Base-by-base conservation (phyloP, 2,888 invertebrate genomes). In the Aphidius colemani region DNA sequence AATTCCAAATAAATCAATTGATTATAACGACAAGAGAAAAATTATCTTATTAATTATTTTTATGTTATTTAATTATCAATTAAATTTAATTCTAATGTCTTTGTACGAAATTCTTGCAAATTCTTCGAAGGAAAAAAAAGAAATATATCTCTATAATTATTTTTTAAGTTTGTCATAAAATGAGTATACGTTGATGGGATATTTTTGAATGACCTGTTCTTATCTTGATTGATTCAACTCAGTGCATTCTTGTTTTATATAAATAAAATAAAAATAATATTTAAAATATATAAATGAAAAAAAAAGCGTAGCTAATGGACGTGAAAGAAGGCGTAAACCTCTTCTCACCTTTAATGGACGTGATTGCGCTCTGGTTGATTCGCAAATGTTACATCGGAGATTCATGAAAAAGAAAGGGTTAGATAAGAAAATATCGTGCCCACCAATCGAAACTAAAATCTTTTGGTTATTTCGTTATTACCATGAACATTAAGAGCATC, bases 331-430 rank as follows among this genome's bases (percentile, higher is more conserved):
- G 62, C 56, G 62, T 60, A 11, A 41, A 50, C 53, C 53, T 63
- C 44, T 63, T 51, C 59, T 49, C 55, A 57, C 56, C 59, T 55
- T 55, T 46, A 58, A 60, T 59, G 43, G 45, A 18, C 45, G 56
- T 39, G 60, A 41, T 50, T 9, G 59, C 49, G 62, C 62, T 56
- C 57, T 56, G 44, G 50, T 58, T 57, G 57, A 58, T 58, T 51
- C 57, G 62, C 57, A 57, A 57, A 63, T 48, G 59, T 53, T 30
- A 48, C 59, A 48, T 59, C 59, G 64, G 58, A 59, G 61, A 61
- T 65, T 46, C 40, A 53, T 41, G 53, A 53, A 60, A 60, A 60
- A 51, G 60, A 51, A 50, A 51, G 13, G 10, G 60, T 51, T 60
- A 60, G 60, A 60, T 60, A 60, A 60, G 60, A 60, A 3, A 41